Base-by-base conservation (phyloP, 2,888 invertebrate genomes). In the Pycnomerus fuliginosus region DNA sequence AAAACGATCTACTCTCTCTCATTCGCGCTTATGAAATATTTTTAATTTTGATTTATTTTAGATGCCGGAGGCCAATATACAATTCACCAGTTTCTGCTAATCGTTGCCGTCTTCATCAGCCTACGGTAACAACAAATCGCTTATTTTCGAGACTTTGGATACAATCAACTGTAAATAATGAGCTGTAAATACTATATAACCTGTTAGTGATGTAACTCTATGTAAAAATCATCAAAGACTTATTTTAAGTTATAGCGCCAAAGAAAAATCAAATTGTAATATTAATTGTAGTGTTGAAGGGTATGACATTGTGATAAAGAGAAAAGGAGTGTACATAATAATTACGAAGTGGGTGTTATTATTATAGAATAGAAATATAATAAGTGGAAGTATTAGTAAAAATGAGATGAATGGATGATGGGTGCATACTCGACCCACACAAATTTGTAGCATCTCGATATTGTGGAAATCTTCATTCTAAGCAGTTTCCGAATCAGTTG, bases 221-320 rank as follows among this genome's bases (percentile, higher is more conserved):
- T 20, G 5, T 20, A 7, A 5, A 8, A 20, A 20, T 20, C 20
- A 20, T n/a, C n/a, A n/a, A n/a, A n/a, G 8, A 20, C 20, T 20
- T 8, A 20, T 20, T 5, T 20, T 5, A 20, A 20, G 5, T 7
- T 20, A n/a, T n/a, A n/a, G n/a, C n/a, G n/a, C n/a, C n/a, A 20
- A 20, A 20, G 20, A 28, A 28, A n/a, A 12, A 31, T 16, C 28
- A 31, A 31, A 16, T 12, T 45, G 40, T 40, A 45, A 12, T 20
- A 4, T 20, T 20, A 20, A 4, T 20, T 8, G 8, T 20, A 20
- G 20, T 20, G 20, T 38, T 5, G 16, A 42, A 48, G 48, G 48
- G 48, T 48, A 48, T 48, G 48, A 44, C 22, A 48, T 43, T 48
- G 48, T 48, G 48, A 48, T 48, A 48, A 48, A 40, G 31, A 44